Conservation (phyloP, 1,140 invertebrate species). For the Diploscapter pachys region DNA sequence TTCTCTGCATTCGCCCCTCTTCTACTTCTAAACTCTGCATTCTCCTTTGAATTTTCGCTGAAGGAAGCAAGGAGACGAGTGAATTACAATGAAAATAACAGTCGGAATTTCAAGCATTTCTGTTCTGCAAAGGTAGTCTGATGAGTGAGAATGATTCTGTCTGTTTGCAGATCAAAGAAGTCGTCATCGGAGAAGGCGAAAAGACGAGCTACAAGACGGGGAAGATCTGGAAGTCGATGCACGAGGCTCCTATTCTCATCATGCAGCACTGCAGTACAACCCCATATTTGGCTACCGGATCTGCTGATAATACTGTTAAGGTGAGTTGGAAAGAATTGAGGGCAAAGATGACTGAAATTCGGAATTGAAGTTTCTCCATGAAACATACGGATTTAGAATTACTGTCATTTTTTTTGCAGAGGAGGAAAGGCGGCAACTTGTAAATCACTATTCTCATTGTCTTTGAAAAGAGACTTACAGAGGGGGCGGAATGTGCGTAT, state of each 20-base stretch:
- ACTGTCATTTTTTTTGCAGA: too few relatives aligned
- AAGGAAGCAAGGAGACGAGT: too few relatives aligned
- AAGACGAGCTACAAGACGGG: constrained; percentile 10
- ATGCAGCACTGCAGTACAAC: constrained; percentile 25
- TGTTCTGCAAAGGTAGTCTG: background rate
- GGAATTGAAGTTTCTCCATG: too few relatives aligned
- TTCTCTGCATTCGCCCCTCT: background rate
- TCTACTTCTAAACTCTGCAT: background rate
- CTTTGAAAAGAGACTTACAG: too few relatives aligned
- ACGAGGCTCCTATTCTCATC: constrained; percentile 31
- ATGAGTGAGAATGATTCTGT: background rate
- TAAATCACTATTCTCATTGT: background rate
- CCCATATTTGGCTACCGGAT: constrained; percentile 31
- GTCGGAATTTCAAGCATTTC: background rate
- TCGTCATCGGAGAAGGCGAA: constrained; percentile 7
- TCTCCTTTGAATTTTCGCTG: background rate
- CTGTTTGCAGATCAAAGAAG: constrained; percentile 15
- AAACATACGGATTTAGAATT: too few relatives aligned
- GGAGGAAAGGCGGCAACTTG: background rate
- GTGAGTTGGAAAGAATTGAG: background rate
- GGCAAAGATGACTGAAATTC: too few relatives aligned
- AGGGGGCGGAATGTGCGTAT: too few relatives aligned
- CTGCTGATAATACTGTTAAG: constrained; percentile 35
- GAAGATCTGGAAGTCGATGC: constrained; percentile 36
- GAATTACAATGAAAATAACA: background rate